Evolutionary conservation across 2,797 vertebrate genomes (phyloP).

Genomic region (Macropus fuliginosus): DNA sequence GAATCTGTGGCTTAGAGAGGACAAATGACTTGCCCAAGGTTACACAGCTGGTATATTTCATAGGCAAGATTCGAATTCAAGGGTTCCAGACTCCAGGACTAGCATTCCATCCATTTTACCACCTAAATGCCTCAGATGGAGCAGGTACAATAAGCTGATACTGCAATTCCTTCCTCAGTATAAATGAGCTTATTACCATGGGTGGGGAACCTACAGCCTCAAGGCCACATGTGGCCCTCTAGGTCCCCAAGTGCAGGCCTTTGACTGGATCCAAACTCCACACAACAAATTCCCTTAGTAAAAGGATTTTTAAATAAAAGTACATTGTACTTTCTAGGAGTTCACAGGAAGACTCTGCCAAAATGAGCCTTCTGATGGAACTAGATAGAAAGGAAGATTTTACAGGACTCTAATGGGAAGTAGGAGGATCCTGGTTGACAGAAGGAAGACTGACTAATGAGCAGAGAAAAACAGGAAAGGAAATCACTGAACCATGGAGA

Average conservation of each 20-base stretch:
- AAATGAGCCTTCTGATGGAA: not conserved
- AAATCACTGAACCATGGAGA: not conserved
- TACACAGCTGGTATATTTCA: not conserved
- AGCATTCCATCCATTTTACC: not conserved
- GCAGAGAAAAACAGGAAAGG: not conserved
- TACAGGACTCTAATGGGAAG: not conserved
- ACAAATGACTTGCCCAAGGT: not conserved
- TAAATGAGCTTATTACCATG: not conserved
- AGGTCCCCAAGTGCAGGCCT: no score
- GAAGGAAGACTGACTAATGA: not conserved
- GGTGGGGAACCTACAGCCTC: no score
- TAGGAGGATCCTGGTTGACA: not conserved
- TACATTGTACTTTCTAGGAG: not conserved
- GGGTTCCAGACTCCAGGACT: not conserved
- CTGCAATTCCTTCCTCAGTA: not conserved
- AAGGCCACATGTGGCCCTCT: no score
- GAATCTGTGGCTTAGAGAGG: not conserved
- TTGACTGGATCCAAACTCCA: no score
- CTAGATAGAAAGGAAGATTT: not conserved
- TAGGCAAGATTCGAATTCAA: not conserved
- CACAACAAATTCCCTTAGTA: no score
- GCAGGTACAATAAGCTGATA: not conserved
- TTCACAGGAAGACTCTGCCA: not conserved
- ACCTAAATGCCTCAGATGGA: not conserved
- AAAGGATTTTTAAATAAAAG: no score